phyloP scores from a whole-genome alignment of 2,888 invertebrate species.

The Perdita meconis region DNA sequence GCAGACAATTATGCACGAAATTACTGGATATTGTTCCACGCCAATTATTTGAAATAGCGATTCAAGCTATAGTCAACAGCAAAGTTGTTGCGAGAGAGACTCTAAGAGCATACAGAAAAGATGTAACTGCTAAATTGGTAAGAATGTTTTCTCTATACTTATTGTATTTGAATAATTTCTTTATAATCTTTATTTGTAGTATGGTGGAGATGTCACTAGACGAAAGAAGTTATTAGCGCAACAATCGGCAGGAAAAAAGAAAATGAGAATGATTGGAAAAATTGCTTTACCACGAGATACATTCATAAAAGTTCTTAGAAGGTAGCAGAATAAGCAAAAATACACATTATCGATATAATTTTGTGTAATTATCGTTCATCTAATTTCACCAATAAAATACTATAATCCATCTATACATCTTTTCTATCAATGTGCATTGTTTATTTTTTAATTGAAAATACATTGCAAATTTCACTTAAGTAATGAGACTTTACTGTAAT shows the following conservation, averaged over 20 bases:
- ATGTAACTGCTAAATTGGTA: conserved; percentile 97
- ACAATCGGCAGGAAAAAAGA: conserved; percentile 97
- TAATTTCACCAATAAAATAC: no score
- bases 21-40: conserved; percentile 94
- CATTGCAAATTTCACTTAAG: conserved; percentile 8
- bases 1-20: conserved; percentile 89
- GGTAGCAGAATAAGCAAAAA: conserved; percentile 82
- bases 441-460: conserved; percentile 27
- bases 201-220: conserved; percentile 96
- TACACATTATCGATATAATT: background rate
- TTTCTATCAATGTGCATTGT: conserved; percentile 10
- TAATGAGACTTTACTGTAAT: conserved; percentile 14
- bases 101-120: conserved; percentile 94
- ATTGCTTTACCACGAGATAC: conserved; percentile 96
- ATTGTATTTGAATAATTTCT: background rate
- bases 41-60: conserved; percentile 91
- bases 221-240: conserved; percentile 94
- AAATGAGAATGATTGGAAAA: conserved; percentile 95
- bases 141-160: conserved; percentile 78
- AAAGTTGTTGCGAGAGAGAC: conserved; percentile 94
- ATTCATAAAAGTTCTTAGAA: conserved; percentile 95
- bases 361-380: no score
- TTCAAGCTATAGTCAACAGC: conserved; percentile 92
- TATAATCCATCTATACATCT: no score
- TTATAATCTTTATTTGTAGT: conserved; percentile 85